Base-by-base conservation (phyloP, 2,888 invertebrate genomes). In the Drosophila borealis region DNA sequence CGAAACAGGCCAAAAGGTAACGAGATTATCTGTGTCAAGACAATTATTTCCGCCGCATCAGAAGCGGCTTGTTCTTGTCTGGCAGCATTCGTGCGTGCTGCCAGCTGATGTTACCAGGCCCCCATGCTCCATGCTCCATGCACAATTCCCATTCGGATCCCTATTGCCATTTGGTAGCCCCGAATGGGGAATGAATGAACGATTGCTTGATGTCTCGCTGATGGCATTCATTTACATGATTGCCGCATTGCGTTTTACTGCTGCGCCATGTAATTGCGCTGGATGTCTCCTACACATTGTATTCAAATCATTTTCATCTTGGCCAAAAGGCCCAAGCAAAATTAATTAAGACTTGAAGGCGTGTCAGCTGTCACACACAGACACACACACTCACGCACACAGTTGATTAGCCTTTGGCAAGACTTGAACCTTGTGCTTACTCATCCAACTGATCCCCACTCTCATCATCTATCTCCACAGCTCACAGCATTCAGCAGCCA, bases 21-120 rank as follows among this genome's bases (percentile, higher is more conserved):
- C 89, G 63, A 89, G 90, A 90, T 90, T 88, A 90, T 85, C 86
- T 88, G 79, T 88, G 89, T 85, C 88, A 90, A 83, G 88, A 89
- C 89, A 90, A 89, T 90, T 88, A 89, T 81, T 89, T 90, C 81
- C 87, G 80, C 87, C 81, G 83, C 85, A 83, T 90, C 90, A 80
- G 85, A 78, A 78, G 74, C 61, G 65, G 64, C 63, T 74, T 67
- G 55, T 67, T 55, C 74, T 69, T 70, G 82, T 75, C 75, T 80
- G 66, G 56, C 80, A 69, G 65, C 86, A 81, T 59, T 78, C 81
- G 88, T 87, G 81, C 74, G 86, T 80, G 76, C 57, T 73, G 39
- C n/a, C 55, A 37, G 61, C 63, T 55, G 10, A 54, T 41, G 39
- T 48, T 51, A 50, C 54, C 49, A 42, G 17, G 19, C 37, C 46